Conservation (phyloP, 2,797 vertebrate genomes). For the Dallia pectoralis region DNA sequence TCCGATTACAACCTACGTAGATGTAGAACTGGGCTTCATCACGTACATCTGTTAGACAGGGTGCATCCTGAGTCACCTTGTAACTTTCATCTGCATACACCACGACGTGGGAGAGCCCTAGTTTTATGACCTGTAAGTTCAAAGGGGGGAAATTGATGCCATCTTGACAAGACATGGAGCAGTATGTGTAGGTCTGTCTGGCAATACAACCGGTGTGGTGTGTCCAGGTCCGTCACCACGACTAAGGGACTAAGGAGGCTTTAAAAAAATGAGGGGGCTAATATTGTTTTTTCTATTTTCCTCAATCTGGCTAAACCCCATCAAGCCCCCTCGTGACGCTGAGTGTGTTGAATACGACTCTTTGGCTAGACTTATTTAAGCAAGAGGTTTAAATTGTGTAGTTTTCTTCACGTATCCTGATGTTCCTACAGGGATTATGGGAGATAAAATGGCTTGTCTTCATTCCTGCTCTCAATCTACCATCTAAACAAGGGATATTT, state of each 20-base stretch:
- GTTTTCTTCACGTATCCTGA: conserved; percentile 30
- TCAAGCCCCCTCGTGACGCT: too few species aligned
- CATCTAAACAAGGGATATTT: conserved; percentile 21
- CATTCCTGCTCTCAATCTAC: conserved; percentile 45
- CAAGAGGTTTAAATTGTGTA: neutral
- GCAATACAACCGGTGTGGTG: too few species aligned
- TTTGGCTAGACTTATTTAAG: neutral
- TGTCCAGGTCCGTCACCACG: too few species aligned
- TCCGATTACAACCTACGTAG: neutral
- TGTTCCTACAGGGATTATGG: conserved; percentile 49
- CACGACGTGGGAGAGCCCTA: neutral
- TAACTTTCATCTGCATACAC: too few species aligned
- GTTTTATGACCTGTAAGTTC: conserved; percentile 37
- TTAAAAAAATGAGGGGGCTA: too few species aligned
- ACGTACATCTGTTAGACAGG: neutral
- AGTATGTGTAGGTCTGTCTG: too few species aligned
- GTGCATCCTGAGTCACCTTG: neutral
- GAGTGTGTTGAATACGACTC: too few species aligned
- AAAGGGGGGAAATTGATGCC: neutral
- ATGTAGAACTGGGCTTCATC: neutral
- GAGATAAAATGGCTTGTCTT: conserved; percentile 23
- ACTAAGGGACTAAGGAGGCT: too few species aligned
- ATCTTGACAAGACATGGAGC: too few species aligned
- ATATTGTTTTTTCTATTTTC: too few species aligned
- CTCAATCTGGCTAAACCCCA: too few species aligned